phyloP scores from a whole-genome alignment of 1,140 invertebrate species.

The Limonius californicus region DNA sequence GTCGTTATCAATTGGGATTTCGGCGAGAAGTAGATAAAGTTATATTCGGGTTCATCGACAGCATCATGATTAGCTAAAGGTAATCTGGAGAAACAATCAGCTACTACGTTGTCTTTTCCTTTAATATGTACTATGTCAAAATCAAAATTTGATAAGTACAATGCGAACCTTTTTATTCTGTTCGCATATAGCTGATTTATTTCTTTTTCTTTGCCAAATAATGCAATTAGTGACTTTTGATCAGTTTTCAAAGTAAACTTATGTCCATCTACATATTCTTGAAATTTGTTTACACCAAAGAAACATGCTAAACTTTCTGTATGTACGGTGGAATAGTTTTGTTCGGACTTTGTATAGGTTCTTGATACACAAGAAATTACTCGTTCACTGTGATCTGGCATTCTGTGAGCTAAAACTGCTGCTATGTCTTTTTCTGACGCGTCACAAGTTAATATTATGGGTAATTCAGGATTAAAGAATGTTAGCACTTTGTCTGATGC shows the following conservation, averaged over 20 bases:
- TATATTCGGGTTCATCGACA: not conserved
- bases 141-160: slow-evolving; percentile 2
- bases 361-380: not conserved
- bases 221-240: not conserved
- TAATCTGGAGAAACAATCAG: slow-evolving; percentile 9
- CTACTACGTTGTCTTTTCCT: no score
- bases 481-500: no score
- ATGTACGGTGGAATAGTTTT: not conserved
- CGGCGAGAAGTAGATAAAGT: no score
- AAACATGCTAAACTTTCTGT: not conserved
- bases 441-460: no score
- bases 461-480: no score
- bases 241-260: not conserved
- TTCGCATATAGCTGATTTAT: not conserved
- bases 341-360: not conserved
- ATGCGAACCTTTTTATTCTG: not conserved
- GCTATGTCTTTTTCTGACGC: no score
- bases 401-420: no score
- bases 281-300: not conserved
- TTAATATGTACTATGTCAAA: no score
- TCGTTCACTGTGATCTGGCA: not conserved
- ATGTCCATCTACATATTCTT: not conserved
- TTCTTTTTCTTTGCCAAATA: not conserved
- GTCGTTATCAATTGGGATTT: no score
- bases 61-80: not conserved